phyloP scores from a whole-genome alignment of 1,140 invertebrate species.

The Dendrolimus punctatus region DNA sequence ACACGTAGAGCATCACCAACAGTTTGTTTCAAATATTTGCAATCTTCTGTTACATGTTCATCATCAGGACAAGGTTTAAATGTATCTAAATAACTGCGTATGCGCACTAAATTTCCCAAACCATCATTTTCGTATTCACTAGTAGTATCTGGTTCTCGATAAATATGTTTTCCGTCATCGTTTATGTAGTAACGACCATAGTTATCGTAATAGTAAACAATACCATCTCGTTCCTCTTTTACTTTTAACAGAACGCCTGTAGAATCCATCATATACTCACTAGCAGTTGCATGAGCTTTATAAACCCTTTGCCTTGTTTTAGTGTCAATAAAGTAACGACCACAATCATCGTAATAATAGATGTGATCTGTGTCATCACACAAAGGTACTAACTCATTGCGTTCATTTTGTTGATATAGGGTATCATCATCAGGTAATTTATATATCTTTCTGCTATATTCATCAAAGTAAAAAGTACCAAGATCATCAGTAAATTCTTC shows the following conservation, averaged over 20 bases:
- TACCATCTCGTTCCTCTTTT: constrained; percentile 49
- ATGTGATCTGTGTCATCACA: constrained; percentile 47
- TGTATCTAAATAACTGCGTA: constrained; percentile 49
- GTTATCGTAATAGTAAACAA: constrained; percentile 51
- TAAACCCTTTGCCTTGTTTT: constrained; percentile 49
- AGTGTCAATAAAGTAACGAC: constrained; percentile 51
- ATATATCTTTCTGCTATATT: constrained; percentile 59
- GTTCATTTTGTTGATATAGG: constrained; percentile 53
- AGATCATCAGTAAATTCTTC: constrained; percentile 59
- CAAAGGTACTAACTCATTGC: constrained; percentile 46
- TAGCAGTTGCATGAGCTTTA: constrained; percentile 49
- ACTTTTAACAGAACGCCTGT: constrained; percentile 47
- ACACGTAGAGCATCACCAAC: constrained; percentile 50
- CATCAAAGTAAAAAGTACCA: constrained; percentile 52
- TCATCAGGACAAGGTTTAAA: constrained; percentile 53
- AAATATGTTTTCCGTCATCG: constrained; percentile 51
- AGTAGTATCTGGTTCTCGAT: constrained; percentile 43
- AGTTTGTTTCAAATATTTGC: constrained; percentile 47
- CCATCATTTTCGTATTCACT: constrained; percentile 66
- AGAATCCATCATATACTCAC: constrained; percentile 60
- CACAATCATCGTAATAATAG: constrained; percentile 63
- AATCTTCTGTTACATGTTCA: constrained; percentile 51
- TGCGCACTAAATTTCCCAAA: constrained; percentile 58
- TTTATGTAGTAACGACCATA: constrained; percentile 58
- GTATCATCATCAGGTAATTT: constrained; percentile 36